Base-by-base conservation (phyloP, 1,140 invertebrate species). In the Leucophenga varia region DNA sequence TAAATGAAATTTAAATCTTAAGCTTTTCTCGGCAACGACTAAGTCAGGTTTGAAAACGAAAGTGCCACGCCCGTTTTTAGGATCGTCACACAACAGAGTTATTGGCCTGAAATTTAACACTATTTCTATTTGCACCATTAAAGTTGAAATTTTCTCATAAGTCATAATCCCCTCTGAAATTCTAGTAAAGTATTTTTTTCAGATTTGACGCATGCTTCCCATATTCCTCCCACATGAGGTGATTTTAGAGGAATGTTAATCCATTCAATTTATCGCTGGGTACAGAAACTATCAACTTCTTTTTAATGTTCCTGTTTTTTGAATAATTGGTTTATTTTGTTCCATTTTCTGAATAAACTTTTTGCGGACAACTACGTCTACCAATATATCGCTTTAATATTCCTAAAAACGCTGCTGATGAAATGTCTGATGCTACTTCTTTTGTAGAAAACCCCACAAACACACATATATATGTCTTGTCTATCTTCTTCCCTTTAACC, bases 281-380 rank as follows among this genome's bases (percentile, higher is more conserved):
- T 8, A 32, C 40, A 45, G 3, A 22, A 32, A 9, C 10, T 6
- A 2, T 2, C 3, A 9, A 50, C 3, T 4, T 36, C 3, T 34
- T 9, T 21, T 28, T 40, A 7, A 3, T 21, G 18, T 3, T 16
- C 2, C 2, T 30, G n/a, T 8, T 28, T 37, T 2, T 14, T 10
- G 6, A 51, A 31, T 13, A 46, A 9, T 8, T 42, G n/a, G 3
- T 37, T 18, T 9, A 51, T 3, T 20, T 51, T 43, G 69, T 75
- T 0, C 53, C 73, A 42, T 68, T 67, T 28, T 77, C 72, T 2
- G 51, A 71, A 20, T 54, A 55, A 1, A 76, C 8, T 47, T 51
- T 7, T 13, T 17, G 7, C 19, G 47, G 12, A 51, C 30, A 3
- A 13, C 57, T 54, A 38, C 57, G 25, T 18, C 55, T 43, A 8